Evolutionary conservation across 2,888 invertebrate species (phyloP).

Genomic region (Sympetrum striolatum): DNA sequence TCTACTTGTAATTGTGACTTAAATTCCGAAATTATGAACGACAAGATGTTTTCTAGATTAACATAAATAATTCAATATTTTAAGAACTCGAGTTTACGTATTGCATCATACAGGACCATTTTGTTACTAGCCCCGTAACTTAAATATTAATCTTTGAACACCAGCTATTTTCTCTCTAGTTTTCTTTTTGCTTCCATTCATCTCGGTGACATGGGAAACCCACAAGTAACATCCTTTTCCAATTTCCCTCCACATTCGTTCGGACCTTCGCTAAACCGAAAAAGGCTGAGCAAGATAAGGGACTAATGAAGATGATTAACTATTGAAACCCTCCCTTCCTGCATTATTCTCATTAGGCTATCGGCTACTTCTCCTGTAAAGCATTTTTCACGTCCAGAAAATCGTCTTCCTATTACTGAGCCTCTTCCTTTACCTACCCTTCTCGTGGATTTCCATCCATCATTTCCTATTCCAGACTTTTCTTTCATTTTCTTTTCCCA

Average conservation of each 20-base stretch:
- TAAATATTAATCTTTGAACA: neutral
- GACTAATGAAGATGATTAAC: slow-evolving; percentile 51
- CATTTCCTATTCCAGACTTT: neutral
- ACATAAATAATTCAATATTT: too few relatives aligned
- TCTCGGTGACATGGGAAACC: slow-evolving; percentile 38
- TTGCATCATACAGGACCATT: too few relatives aligned
- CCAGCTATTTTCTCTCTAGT: neutral
- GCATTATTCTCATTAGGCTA: slow-evolving; percentile 50
- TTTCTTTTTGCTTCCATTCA: neutral
- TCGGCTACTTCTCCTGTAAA: slow-evolving; percentile 48
- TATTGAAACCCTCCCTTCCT: slow-evolving; percentile 51
- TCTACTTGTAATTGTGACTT: too few relatives aligned
- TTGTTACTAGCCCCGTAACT: neutral
- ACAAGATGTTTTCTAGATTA: too few relatives aligned
- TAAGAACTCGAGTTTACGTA: too few relatives aligned
- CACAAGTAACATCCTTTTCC: slow-evolving; percentile 49
- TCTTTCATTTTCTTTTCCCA: neutral
- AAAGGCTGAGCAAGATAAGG: slow-evolving; percentile 36
- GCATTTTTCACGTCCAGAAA: neutral
- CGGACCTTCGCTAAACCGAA: slow-evolving; percentile 23
- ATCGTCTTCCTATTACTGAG: neutral
- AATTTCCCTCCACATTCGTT: slow-evolving; percentile 49
- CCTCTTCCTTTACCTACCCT: neutral
- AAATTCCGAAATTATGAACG: too few relatives aligned
- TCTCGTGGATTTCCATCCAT: neutral